phyloP scores from a whole-genome alignment of 2,888 invertebrate genomes.

The Zygaena filipendulae region DNA sequence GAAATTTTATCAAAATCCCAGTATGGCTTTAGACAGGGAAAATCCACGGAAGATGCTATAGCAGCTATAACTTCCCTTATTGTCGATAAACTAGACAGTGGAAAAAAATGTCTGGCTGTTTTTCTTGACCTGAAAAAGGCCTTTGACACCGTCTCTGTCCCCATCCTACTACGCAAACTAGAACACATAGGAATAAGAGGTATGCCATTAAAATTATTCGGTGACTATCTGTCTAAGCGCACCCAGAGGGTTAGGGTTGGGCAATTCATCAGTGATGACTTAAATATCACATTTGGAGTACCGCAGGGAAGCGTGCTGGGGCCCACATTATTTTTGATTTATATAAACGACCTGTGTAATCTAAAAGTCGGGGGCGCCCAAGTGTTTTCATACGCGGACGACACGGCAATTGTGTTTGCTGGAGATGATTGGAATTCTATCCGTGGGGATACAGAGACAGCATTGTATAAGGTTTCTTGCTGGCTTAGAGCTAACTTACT shows the following conservation, averaged over 20 bases:
- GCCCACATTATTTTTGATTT: slow-evolving; percentile 5
- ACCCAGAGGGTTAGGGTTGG: slow-evolving; percentile 2
- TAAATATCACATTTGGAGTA: background rate
- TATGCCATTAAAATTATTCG: slow-evolving; percentile 1
- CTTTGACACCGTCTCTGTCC: slow-evolving; percentile 13
- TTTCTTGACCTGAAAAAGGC: slow-evolving; percentile 14
- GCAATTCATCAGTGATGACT: background rate
- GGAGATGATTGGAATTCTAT: background rate
- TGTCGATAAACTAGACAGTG: slow-evolving; percentile 6
- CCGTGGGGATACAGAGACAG: background rate
- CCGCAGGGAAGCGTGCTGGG: slow-evolving; percentile 8
- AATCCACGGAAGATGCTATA: slow-evolving; percentile 10
- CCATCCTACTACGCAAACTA: slow-evolving; percentile 5
- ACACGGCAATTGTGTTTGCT: slow-evolving; percentile 5
- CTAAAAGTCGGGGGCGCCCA: background rate
- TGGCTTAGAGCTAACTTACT: slow-evolving; percentile 6
- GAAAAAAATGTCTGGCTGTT: slow-evolving; percentile 9
- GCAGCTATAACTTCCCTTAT: slow-evolving; percentile 5
- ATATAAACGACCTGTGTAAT: slow-evolving; percentile 6
- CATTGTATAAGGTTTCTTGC: background rate
- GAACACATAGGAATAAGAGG: slow-evolving; percentile 9
- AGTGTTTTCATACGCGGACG: slow-evolving; percentile 5
- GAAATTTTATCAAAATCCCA: slow-evolving; percentile 7
- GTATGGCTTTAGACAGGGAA: slow-evolving; percentile 9
- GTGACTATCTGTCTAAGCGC: slow-evolving; percentile 1